phyloP scores from a whole-genome alignment of 2,888 invertebrate genomes.

The Bugula neritina region DNA sequence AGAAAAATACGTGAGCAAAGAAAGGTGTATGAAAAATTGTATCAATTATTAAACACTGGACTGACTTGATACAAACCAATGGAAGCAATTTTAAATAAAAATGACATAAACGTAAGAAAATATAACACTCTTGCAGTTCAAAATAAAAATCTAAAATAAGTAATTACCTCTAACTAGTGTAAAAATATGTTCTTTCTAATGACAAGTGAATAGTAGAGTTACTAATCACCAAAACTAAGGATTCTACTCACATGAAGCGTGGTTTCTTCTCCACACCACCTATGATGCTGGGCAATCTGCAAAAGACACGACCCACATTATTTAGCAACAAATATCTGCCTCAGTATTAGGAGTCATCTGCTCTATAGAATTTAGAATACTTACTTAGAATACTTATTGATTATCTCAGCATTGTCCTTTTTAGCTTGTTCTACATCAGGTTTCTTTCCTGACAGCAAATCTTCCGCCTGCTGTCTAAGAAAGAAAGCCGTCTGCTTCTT shows the following conservation, averaged over 20 bases:
- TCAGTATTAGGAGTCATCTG: not conserved
- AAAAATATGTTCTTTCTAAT: too few species aligned
- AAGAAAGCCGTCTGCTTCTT: conserved; percentile 39
- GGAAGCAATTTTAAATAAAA: not conserved
- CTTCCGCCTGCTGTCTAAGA: conserved; percentile 38
- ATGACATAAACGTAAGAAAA: not conserved
- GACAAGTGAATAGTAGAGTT: too few species aligned
- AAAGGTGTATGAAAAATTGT: too few species aligned
- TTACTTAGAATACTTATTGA: conserved; percentile 19
- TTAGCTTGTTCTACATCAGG: conserved; percentile 33
- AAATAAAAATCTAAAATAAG: too few species aligned
- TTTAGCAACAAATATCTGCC: not conserved
- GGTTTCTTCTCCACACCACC: conserved; percentile 18
- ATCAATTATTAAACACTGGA: too few species aligned
- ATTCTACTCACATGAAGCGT: too few species aligned
- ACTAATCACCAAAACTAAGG: too few species aligned
- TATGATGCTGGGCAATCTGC: conserved; percentile 11
- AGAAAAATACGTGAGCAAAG: not conserved
- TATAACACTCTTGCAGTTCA: too few species aligned
- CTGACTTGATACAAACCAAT: too few species aligned
- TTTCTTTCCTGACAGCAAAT: conserved; percentile 40
- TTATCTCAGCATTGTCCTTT: conserved; percentile 34
- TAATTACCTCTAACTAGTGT: too few species aligned
- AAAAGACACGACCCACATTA: not conserved
- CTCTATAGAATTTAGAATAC: not conserved